A percentile compares a stretch with the other conserved stretches of the same genome.
phyloP scores from a whole-genome alignment of 2,888 invertebrate genomes.

The Bursaphelenchus okinawaensis region DNA sequence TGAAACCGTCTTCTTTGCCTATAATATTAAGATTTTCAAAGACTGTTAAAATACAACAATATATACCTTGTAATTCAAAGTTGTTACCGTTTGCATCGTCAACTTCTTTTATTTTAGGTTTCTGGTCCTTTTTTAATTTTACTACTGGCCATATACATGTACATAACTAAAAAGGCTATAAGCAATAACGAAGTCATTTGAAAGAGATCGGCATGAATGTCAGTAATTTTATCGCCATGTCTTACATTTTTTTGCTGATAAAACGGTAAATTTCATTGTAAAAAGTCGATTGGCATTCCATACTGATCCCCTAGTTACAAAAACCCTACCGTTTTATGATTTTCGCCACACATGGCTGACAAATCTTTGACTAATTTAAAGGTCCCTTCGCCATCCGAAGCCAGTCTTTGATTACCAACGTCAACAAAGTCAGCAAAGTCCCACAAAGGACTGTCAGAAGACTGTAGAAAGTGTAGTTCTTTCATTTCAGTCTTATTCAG shows the following conservation, averaged over 20 bases:
- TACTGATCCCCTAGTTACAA: too few relatives aligned
- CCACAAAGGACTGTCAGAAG: background rate
- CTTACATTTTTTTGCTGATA: too few relatives aligned
- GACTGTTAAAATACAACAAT: too few relatives aligned
- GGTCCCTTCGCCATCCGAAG: background rate
- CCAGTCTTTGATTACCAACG: background rate
- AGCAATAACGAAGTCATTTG: too few relatives aligned
- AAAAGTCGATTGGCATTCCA: too few relatives aligned
- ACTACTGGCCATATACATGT: background rate
- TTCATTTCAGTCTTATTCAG: constrained; percentile 2
- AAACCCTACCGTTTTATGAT: background rate
- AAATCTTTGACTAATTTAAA: background rate
- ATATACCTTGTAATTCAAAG: background rate
- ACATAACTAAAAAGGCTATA: background rate
- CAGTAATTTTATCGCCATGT: too few relatives aligned
- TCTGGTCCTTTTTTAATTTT: background rate
- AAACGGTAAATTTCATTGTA: too few relatives aligned
- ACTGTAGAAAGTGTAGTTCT: background rate
- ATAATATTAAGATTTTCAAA: background rate
- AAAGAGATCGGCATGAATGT: too few relatives aligned
- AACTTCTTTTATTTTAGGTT: too few relatives aligned
- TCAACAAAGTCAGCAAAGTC: background rate
- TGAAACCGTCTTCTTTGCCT: constrained; percentile 15
- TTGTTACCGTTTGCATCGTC: background rate
- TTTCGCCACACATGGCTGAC: background rate